A percentile compares a stretch with the other conserved stretches of the same genome.
phyloP scores from a whole-genome alignment of 2,888 invertebrate species.

The Ptilodon capucinus region DNA sequence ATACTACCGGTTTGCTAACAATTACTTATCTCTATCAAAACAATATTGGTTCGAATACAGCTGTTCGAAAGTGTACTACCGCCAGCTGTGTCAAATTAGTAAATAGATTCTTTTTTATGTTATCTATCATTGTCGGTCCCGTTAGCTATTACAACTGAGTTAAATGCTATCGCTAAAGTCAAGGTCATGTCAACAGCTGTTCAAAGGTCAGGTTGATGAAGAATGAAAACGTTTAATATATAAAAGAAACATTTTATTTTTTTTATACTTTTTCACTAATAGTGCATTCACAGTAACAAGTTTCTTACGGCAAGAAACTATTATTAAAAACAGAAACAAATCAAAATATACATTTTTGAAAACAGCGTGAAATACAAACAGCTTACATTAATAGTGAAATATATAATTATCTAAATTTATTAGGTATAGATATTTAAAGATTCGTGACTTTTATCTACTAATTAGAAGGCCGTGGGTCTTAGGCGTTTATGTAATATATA shows the following conservation, averaged over 20 bases:
- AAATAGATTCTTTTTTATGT: too few species aligned
- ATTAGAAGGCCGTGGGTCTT: conserved; percentile 70
- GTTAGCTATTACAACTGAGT: too few species aligned
- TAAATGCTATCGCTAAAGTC: too few species aligned
- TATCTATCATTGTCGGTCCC: too few species aligned
- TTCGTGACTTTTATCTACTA: conserved; percentile 45
- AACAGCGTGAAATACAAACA: conserved; percentile 69
- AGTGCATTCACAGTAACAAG: conserved; percentile 76
- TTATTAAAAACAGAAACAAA: conserved; percentile 36
- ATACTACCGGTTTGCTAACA: too few species aligned
- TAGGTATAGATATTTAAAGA: conserved; percentile 55
- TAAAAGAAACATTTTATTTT: conserved; percentile 75
- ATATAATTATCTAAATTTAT: conserved; percentile 35
- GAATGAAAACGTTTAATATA: conserved; percentile 50
- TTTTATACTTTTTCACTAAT: conserved; percentile 66
- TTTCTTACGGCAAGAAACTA: conserved; percentile 57
- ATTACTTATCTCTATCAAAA: too few species aligned
- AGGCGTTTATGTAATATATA: conserved; percentile 46
- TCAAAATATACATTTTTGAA: conserved; percentile 35
- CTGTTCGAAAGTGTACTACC: too few species aligned
- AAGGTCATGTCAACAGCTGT: too few species aligned
- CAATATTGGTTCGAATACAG: too few species aligned
- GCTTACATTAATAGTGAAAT: conserved; percentile 56
- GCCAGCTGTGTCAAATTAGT: too few species aligned
- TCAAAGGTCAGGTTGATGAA: too few species aligned